Percentiles rank a stretch among this genome's conserved stretches.
These are phyloP conservation scores for Amblyopsis rosae DNA, from an alignment of 2,113 vertebrate species.

Conservation along the genomic window DNA sequence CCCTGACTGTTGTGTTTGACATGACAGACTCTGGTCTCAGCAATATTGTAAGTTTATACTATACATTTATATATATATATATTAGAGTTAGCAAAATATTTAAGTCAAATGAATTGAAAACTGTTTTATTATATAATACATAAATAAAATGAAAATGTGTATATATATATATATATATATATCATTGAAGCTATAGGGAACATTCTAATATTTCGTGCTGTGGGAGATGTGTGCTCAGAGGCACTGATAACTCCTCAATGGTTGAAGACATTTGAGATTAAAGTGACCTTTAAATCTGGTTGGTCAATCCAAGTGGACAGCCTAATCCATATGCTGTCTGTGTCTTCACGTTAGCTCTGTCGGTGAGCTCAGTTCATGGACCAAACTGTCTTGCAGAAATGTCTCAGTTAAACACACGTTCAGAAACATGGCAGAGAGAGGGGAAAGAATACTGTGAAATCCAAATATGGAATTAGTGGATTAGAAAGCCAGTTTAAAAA, in stretches of 20 bases:
- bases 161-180: neutral
- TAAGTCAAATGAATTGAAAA: no score
- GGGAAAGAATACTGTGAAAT: constrained; percentile 17
- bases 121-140: neutral
- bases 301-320: constrained; percentile 60
- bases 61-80: neutral
- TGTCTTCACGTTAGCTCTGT: constrained; percentile 27
- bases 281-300: constrained; percentile 72
- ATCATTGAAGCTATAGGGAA: constrained; percentile 14
- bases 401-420: constrained; percentile 46
- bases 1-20: constrained; percentile 93
- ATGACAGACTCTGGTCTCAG: constrained; percentile 91
- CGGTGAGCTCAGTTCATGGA: constrained; percentile 21
- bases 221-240: constrained; percentile 37
- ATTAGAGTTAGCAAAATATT: neutral
- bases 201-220: constrained; percentile 28
- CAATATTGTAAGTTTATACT: constrained; percentile 86
- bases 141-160: no score
- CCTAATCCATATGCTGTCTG: constrained; percentile 63
- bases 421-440: constrained; percentile 16
- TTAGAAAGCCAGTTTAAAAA: constrained; percentile 43
- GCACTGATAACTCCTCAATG: constrained; percentile 53
- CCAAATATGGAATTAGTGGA: constrained; percentile 49
- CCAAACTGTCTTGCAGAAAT: constrained; percentile 36
- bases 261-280: constrained; percentile 70